A percentile compares a stretch with the other conserved stretches of the same genome.
These are phyloP conservation scores for Amia ocellicauda DNA, from an alignment of 2,113 vertebrate genomes.

Conservation along the genomic window DNA sequence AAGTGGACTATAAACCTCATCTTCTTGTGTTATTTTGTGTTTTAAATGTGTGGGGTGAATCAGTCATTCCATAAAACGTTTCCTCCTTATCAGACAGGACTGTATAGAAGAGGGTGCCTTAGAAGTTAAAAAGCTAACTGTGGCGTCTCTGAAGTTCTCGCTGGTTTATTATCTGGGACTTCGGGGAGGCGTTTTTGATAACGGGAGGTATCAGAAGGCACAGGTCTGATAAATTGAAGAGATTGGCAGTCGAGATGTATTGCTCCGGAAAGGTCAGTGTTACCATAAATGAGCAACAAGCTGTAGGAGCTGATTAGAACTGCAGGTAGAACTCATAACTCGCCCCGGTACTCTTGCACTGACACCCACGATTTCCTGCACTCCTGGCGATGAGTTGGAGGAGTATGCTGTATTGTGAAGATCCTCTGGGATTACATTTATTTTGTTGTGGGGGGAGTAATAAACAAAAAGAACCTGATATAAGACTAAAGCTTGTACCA, in stretches of 20 bases:
- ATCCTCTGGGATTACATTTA: no score
- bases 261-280: conserved; percentile 12
- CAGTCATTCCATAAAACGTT: no score
- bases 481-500: no score
- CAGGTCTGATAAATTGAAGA: conserved; percentile 6
- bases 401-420: background rate
- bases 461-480: no score
- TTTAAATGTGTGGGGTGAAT: no score
- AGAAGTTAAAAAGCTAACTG: conserved; percentile 1
- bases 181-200: background rate
- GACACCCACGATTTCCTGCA: background rate
- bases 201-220: background rate
- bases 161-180: background rate
- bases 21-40: no score
- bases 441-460: no score
- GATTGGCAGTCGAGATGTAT: conserved; percentile 6
- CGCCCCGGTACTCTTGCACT: background rate
- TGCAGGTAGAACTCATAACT: conserved; percentile 10
- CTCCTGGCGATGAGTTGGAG: background rate
- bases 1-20: no score
- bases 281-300: conserved; percentile 11
- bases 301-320: conserved; percentile 11
- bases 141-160: background rate
- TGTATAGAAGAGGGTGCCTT: background rate
- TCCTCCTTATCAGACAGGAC: conserved; percentile 1